Evolutionary conservation across 1,140 invertebrate species (phyloP), one percentile per base, ranked within the genome.

Genomic region (Capitella teleta): DNA sequence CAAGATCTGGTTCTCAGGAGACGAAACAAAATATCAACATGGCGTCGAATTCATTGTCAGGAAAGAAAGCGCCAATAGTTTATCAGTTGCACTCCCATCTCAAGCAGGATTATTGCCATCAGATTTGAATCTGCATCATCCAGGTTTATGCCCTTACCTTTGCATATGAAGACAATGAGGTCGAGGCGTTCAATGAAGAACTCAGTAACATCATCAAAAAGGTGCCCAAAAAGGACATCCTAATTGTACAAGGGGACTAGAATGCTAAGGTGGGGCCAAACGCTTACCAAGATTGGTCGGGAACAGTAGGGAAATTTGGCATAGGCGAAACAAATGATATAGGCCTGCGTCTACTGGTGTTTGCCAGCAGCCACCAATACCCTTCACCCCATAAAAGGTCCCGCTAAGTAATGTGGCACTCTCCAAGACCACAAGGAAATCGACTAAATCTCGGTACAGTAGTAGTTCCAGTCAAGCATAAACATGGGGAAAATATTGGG

Each of bases 401-500:
- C 3, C 3, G 21, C 1, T 18, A 26, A 24, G 26, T 26, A 44
- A 44, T 26, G 2, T 44, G 25, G 25, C 42, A 44, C 37, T 25
- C 38, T 4, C 51, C 47, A 21, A 44, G 51, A 18, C 5, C 54
- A 56, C 40, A 56, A 53, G 18, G 48, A 56, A 30, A 58, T 52
- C 28, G 52, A 58, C 38, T 54, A 21, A 30, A 54, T 58, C n/a
- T 19, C 57, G 30, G 21, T 37, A 10, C 18, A 18, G 23, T 5
- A 43, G 16, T 28, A 41, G 5, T 58, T 58, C 49, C 24, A 45
- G 41, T 44, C 42, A 8, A 49, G 55, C 47, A 45, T 58, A 26
- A 59, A 57, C 52, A 53, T 28, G n/a, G 55, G 50, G 5, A 47
- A 50, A 16, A 55, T 55, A n/a, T n/a, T n/a, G n/a, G n/a, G 46